Conservation (phyloP, 1,140 invertebrate species). For the Zeugodacus cucurbitae region DNA sequence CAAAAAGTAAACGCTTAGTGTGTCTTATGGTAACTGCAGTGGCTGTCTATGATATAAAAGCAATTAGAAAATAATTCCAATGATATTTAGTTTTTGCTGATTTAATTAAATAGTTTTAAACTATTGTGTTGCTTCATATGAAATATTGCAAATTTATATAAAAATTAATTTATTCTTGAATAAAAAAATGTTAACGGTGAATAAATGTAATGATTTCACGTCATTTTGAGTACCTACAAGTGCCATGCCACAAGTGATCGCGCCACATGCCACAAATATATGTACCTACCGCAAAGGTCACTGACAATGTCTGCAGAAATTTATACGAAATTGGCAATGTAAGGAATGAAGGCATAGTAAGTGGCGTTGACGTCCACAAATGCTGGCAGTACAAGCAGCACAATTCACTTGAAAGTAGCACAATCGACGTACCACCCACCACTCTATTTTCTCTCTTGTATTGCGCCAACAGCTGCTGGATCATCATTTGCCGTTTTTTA, state of each 20-base stretch:
- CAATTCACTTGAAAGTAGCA: conserved; percentile 2
- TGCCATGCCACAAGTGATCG: background rate
- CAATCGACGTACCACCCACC: background rate
- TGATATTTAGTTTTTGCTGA: background rate
- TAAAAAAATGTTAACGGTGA: no score
- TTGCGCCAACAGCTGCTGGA: background rate
- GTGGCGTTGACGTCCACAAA: background rate
- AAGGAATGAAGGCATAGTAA: background rate
- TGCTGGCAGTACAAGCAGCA: background rate
- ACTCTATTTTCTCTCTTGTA: no score
- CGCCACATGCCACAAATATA: background rate
- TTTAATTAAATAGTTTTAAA: background rate
- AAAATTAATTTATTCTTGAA: background rate
- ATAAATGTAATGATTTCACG: no score
- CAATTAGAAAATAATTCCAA: background rate
- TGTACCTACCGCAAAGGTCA: background rate
- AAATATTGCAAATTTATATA: background rate
- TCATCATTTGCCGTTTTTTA: background rate
- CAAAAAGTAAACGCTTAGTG: conserved; percentile 62
- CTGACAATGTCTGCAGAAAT: background rate
- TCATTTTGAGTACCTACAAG: background rate
- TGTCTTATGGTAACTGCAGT: background rate
- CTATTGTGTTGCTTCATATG: background rate
- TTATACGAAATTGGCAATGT: background rate
- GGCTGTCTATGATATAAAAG: background rate